Evolutionary conservation across 2,113 vertebrate genomes (phyloP), one percentile per base, ranked within the genome.

Genomic region (Macquaria australasica): DNA sequence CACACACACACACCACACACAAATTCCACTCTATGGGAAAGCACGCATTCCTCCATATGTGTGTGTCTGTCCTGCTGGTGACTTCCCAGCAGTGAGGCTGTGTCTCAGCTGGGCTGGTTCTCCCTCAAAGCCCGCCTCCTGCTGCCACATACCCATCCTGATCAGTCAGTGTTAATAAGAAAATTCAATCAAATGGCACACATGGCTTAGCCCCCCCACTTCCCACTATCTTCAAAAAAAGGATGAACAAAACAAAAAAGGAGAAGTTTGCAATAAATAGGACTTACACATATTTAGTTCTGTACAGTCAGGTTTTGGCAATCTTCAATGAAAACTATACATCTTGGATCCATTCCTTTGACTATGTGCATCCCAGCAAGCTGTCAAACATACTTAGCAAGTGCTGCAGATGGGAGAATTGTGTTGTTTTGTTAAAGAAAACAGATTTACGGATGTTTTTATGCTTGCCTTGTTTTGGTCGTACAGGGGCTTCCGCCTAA

Each of bases 161-260:
- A 91, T 93, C 87, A 87, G 80, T 90, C 89, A 81, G 73, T 86
- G 85, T 70, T 86, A 79, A 93, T 87, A 85, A 72, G 82, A 91
- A 90, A 88, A 94, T 92, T 86, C 78, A 93, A 79, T 91, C 87
- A 31, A n/a, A n/a, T 2, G 28, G 28, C 28, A 79, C n/a, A 76
- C 66, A 85, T 73, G 67, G 77, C 73, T 88, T n/a, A 73, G 51
- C 59, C 50, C 39, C 34, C 56, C 28, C 28, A 23, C 39, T 8
- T 53, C 51, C 8, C 70, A 62, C 75, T 75, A 82, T 73, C 37
- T 82, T 56, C 39, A n/a, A 67, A 69, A 69, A 74, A 37, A 16
- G 12, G 31, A 83, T n/a, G 31, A 77, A 45, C 20, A 23, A 71
- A 67, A 87, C 25, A 80, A n/a, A 55, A 68, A 18, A 82, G 20